Evolutionary conservation across 2,888 invertebrate genomes (phyloP).

Genomic region (Limnephilus rhombicus): DNA sequence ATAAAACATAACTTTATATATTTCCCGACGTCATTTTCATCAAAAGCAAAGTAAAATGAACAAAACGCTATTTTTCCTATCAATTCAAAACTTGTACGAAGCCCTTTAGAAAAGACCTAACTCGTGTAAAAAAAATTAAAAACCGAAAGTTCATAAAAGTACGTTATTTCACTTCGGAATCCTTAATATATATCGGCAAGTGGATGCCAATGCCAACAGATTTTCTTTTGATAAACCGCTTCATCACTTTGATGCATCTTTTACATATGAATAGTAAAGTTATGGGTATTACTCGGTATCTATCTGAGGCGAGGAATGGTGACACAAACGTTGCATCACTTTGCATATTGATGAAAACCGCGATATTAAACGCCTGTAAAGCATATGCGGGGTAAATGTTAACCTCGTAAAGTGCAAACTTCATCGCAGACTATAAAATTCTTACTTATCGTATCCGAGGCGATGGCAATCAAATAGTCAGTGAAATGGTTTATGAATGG

Average conservation of each 20-base stretch:
- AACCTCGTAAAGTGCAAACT: slow-evolving; percentile 57
- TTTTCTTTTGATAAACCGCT: background rate
- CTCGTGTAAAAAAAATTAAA: no score
- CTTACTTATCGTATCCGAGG: background rate
- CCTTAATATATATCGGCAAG: background rate
- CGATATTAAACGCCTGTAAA: slow-evolving; percentile 30
- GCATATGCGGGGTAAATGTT: slow-evolving; percentile 31
- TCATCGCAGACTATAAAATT: slow-evolving; percentile 56
- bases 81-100: no score
- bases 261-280: background rate
- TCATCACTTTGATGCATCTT: background rate
- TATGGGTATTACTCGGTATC: background rate
- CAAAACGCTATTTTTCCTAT: no score
- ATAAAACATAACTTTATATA: no score
- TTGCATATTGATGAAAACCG: slow-evolving; percentile 22
- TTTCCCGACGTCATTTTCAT: no score
- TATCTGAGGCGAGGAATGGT: background rate
- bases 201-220: background rate
- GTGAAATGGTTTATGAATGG: background rate
- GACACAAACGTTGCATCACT: slow-evolving; percentile 31
- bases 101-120: no score
- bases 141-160: no score
- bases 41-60: no score
- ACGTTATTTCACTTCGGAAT: no score
- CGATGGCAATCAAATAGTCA: slow-evolving; percentile 8